phyloP scores from a whole-genome alignment of 2,113 vertebrate genomes.

The Anolis carolinensis region DNA sequence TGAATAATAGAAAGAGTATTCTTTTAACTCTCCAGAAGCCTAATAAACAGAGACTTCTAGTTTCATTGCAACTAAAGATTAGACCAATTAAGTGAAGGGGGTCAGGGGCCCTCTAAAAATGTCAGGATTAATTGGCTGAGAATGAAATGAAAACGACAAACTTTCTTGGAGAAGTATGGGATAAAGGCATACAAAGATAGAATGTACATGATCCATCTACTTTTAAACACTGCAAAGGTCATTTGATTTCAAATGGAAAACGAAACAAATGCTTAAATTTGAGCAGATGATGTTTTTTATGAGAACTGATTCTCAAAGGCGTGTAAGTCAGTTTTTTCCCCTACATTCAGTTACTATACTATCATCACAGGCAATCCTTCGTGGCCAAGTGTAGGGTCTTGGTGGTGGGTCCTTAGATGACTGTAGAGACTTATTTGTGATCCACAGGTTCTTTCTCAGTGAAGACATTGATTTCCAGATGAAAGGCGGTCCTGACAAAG shows the following conservation, averaged over 20 bases:
- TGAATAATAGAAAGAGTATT: conserved; percentile 76
- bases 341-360: neutral
- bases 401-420: no score
- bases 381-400: no score
- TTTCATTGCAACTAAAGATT: conserved; percentile 77
- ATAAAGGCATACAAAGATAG: conserved; percentile 57
- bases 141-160: conserved; percentile 66
- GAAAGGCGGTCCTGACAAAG: no score
- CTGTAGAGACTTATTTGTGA: no score
- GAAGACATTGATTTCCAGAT: no score
- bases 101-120: conserved; percentile 74
- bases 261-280: conserved; percentile 4
- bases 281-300: neutral
- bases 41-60: conserved; percentile 71
- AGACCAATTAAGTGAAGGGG: conserved; percentile 75
- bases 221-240: neutral
- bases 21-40: conserved; percentile 75
- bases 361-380: no score
- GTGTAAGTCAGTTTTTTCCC: neutral
- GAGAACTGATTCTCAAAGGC: neutral
- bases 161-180: conserved; percentile 64
- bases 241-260: neutral
- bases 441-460: no score
- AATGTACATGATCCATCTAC: neutral
- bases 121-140: conserved; percentile 75